These are phyloP conservation scores for Choloepus hoffmanni DNA, from an alignment of 2,113 vertebrate genomes.

Conservation along the genomic window DNA sequence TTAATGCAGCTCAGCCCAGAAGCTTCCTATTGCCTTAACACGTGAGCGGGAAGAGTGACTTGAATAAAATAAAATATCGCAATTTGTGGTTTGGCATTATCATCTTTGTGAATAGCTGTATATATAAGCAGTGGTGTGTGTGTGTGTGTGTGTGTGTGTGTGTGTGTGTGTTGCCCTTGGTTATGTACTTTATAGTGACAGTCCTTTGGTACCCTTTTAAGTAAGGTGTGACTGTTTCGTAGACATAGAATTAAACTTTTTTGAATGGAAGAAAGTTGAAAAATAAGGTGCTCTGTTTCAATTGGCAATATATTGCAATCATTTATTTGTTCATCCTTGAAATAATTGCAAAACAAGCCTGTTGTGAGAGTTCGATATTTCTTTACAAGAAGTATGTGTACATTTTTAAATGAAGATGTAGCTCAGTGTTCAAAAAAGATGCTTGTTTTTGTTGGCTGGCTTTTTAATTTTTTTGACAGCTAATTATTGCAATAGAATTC, in stretches of 20 bases:
- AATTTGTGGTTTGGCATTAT: not conserved
- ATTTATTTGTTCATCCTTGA: not conserved
- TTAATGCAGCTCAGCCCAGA: not conserved
- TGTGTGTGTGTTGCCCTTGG: not conserved
- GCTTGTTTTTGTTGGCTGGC: not conserved
- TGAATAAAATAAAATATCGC: not conserved
- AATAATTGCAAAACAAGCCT: not conserved
- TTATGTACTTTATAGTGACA: not conserved
- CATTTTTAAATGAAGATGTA: not conserved
- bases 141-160: not conserved
- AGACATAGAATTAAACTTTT: not conserved
- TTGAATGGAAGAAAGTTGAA: not conserved
- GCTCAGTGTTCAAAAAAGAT: rapidly evolving
- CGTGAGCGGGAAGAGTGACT: not conserved
- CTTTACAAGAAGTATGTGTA: not conserved
- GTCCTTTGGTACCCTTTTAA: not conserved
- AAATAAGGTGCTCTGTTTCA: not conserved
- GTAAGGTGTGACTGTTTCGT: not conserved
- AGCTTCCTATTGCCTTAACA: not conserved
- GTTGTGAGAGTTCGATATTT: not conserved
- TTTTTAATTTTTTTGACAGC: not conserved
- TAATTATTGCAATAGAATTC: not conserved
- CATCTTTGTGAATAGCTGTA: not conserved
- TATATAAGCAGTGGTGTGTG: not conserved
- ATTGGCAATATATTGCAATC: not conserved